phyloP scores from a whole-genome alignment of 2,113 vertebrate genomes.

The Halcyon senegalensis region DNA sequence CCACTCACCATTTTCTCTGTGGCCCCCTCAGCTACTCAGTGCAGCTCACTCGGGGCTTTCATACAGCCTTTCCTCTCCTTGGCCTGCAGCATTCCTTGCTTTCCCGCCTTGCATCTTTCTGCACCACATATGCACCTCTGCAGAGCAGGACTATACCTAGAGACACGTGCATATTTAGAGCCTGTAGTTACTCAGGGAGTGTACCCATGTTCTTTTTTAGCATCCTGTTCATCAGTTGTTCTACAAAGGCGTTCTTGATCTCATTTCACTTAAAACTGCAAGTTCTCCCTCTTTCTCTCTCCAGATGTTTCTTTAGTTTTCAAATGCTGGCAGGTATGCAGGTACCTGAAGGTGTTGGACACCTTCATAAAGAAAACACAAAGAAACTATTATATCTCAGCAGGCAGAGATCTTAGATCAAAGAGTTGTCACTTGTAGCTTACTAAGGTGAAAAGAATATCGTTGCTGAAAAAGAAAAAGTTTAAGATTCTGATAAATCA shows the following conservation, averaged over 20 bases:
- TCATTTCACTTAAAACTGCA: neutral
- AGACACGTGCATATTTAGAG: neutral
- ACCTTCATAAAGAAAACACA: neutral
- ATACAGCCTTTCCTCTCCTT: neutral
- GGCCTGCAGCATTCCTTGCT: neutral
- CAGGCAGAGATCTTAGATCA: neutral
- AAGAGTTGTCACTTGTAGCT: neutral
- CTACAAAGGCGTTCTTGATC: neutral
- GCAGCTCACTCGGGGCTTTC: neutral
- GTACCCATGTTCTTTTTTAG: neutral
- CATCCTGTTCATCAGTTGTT: neutral
- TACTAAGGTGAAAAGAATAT: neutral
- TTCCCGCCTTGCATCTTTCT: neutral
- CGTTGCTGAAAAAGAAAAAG: neutral
- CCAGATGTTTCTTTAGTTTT: neutral
- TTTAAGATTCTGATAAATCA: neutral
- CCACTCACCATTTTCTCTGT: neutral
- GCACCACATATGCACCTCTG: accelerated
- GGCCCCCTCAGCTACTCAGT: neutral
- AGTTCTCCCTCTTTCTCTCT: neutral
- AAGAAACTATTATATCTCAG: neutral
- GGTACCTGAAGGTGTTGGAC: neutral
- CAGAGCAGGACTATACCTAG: neutral
- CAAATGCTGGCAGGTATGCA: neutral
- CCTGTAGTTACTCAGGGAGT: neutral